phyloP scores from a whole-genome alignment of 2,797 vertebrate species.

The Parambassis ranga region DNA sequence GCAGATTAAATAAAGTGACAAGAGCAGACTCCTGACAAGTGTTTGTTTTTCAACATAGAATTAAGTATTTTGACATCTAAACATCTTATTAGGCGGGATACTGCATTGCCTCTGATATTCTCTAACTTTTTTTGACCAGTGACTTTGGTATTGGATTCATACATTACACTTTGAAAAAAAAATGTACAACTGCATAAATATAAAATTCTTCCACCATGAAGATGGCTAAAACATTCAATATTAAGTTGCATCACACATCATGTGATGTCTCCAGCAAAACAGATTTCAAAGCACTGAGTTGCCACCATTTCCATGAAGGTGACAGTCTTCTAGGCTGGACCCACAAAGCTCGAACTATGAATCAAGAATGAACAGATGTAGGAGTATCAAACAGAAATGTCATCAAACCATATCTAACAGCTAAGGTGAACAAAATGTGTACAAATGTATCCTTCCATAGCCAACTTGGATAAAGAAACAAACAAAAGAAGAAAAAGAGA shows the following conservation, averaged over 20 bases:
- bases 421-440: conserved; percentile 77
- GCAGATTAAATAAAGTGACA: conserved; percentile 97
- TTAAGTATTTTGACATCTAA: conserved; percentile 88
- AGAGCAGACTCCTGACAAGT: conserved; percentile 92
- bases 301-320: conserved; percentile 81
- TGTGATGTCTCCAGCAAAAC: conserved; percentile 91
- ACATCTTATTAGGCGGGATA: conserved; percentile 95
- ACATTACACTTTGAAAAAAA: conserved; percentile 99
- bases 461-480: conserved; percentile 66
- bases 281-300: conserved; percentile 86
- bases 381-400: conserved; percentile 82
- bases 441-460: conserved; percentile 81
- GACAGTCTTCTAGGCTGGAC: conserved; percentile 79
- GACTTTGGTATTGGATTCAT: conserved; percentile 99
- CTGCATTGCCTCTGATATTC: conserved; percentile 96
- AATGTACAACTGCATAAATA: conserved; percentile 99
- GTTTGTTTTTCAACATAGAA: conserved; percentile 93
- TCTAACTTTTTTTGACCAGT: conserved; percentile 92
- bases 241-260: conserved; percentile 95
- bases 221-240: conserved; percentile 99
- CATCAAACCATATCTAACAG: conserved; percentile 79
- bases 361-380: conserved; percentile 81
- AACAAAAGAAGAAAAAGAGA: conserved; percentile 61
- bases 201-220: conserved; percentile 99
- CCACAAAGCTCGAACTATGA: conserved; percentile 83